These are phyloP conservation scores for Portunus trituberculatus DNA, from an alignment of 1,140 invertebrate genomes.

Conservation along the genomic window DNA sequence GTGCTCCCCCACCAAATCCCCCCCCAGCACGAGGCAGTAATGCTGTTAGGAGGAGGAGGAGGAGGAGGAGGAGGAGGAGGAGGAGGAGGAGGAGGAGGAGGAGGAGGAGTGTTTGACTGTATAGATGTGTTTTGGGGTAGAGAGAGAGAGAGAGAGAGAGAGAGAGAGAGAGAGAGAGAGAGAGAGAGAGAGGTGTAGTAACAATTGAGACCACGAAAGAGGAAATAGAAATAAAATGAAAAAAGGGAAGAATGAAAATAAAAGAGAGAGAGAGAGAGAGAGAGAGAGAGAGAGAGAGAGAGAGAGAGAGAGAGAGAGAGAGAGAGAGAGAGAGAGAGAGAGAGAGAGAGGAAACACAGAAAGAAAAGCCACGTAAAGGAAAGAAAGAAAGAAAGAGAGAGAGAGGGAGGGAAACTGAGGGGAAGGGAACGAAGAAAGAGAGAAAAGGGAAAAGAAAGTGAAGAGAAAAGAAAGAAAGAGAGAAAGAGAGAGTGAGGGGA, in stretches of 20 bases:
- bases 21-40: neutral
- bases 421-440: neutral
- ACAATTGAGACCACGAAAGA: neutral
- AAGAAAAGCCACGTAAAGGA: too few species aligned
- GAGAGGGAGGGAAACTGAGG: neutral
- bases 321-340: neutral
- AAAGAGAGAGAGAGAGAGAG: neutral
- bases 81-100: neutral
- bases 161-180: neutral
- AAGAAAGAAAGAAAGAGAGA: too few species aligned
- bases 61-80: neutral
- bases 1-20: neutral
- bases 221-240: neutral
- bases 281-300: neutral
- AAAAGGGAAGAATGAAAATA: neutral
- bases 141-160: neutral
- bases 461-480: neutral
- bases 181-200: neutral
- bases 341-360: neutral
- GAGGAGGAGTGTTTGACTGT: neutral
- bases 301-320: neutral
- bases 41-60: neutral
- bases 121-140: too few species aligned
- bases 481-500: neutral
- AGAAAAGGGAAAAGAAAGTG: neutral